Conservation (phyloP, 2,888 invertebrate genomes). For the Callimorpha dominula region DNA sequence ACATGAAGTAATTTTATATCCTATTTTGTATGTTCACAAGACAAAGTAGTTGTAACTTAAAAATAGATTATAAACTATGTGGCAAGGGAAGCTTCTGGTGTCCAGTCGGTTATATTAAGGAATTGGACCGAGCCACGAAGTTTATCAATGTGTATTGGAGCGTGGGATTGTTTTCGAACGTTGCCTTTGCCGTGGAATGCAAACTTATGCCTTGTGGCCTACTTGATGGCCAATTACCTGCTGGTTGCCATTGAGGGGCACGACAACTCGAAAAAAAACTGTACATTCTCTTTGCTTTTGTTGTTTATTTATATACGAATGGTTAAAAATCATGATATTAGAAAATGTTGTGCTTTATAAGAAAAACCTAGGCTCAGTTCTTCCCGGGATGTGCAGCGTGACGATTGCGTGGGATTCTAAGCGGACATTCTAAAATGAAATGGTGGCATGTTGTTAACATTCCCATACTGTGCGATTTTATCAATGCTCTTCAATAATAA, state of each 20-base stretch:
- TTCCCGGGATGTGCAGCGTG: background rate
- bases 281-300: constrained; percentile 13
- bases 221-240: constrained; percentile 56
- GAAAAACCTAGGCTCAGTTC: background rate
- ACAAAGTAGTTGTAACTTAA: background rate
- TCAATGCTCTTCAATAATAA: background rate
- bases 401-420: background rate
- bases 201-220: constrained; percentile 60
- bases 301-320: background rate
- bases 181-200: constrained; percentile 61
- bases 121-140: constrained; percentile 70
- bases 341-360: background rate
- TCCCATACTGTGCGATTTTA: background rate
- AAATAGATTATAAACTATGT: constrained; percentile 7
- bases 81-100: constrained; percentile 27
- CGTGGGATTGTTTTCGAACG: constrained; percentile 80
- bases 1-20: too few species aligned
- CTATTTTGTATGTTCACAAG: background rate
- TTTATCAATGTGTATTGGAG: constrained; percentile 77
- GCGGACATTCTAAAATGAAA: background rate
- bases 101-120: constrained; percentile 66
- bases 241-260: constrained; percentile 19
- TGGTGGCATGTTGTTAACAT: background rate
- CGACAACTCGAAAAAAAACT: constrained; percentile 26
- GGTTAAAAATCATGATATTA: too few species aligned